A percentile compares a stretch with the other conserved stretches of the same genome.
Evolutionary conservation across 2,797 vertebrate genomes (phyloP).

Genomic region (Sphaeramia orbicularis): DNA sequence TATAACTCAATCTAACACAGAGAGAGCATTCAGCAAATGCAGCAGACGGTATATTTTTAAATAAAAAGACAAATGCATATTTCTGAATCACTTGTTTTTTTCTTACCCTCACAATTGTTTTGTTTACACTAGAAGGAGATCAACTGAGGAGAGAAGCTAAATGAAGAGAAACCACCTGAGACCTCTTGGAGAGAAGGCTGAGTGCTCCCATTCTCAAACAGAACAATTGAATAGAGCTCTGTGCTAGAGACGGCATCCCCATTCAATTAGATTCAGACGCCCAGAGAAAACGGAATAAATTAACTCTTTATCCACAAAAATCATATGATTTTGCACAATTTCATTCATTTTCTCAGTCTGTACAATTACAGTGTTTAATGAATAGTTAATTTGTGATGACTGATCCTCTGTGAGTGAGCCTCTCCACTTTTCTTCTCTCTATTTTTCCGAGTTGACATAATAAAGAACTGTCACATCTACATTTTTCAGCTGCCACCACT

Average conservation of each 20-base stretch:
- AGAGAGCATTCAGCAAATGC: slow-evolving; percentile 18
- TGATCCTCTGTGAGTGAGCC: slow-evolving; percentile 15
- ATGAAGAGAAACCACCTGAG: slow-evolving; percentile 75
- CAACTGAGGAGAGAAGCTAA: slow-evolving; percentile 60
- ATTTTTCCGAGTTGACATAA: slow-evolving; percentile 30
- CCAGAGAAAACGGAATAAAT: slow-evolving; percentile 64
- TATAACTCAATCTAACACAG: slow-evolving; percentile 28
- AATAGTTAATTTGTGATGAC: slow-evolving; percentile 43
- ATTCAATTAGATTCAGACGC: slow-evolving; percentile 70
- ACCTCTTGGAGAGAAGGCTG: slow-evolving; percentile 64
- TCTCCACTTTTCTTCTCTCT: slow-evolving; percentile 11
- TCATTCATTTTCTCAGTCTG: slow-evolving; percentile 37
- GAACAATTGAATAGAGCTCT: slow-evolving; percentile 69
- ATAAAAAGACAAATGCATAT: slow-evolving; percentile 47
- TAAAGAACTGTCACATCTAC: slow-evolving; percentile 22
- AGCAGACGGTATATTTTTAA: slow-evolving; percentile 39
- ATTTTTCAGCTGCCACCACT: slow-evolving; percentile 7
- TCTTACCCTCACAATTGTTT: slow-evolving; percentile 47
- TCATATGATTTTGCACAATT: slow-evolving; percentile 44
- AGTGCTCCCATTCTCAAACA: slow-evolving; percentile 69
- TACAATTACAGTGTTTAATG: slow-evolving; percentile 47
- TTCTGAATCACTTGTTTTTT: slow-evolving; percentile 38
- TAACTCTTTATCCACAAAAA: slow-evolving; percentile 60
- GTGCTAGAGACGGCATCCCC: slow-evolving; percentile 52
- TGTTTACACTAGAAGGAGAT: slow-evolving; percentile 66